These are phyloP conservation scores for Psammodynastes pulverulentus DNA, from an alignment of 2,113 vertebrate species.

Conservation along the genomic window DNA sequence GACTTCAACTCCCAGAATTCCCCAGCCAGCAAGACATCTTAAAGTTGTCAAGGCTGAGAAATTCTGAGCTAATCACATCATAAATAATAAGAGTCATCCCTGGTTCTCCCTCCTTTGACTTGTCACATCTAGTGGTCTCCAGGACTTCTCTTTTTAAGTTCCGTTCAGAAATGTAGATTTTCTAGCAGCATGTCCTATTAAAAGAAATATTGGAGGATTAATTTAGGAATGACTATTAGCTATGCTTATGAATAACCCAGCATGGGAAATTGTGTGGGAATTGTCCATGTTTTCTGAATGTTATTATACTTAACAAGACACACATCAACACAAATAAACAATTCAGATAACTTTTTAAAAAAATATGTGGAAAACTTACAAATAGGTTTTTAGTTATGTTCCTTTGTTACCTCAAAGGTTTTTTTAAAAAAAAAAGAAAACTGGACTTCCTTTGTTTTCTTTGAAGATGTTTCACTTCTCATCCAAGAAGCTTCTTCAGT, in stretches of 20 bases:
- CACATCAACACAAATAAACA: neutral
- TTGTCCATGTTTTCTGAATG: neutral
- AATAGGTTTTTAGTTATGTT: neutral
- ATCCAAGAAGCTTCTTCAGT: too few species aligned
- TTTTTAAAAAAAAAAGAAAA: too few species aligned
- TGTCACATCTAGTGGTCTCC: neutral
- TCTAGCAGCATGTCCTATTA: neutral
- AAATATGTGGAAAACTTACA: neutral
- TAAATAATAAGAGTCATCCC: conserved; percentile 50
- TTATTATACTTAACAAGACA: neutral
- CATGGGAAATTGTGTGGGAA: neutral
- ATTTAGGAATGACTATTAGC: neutral
- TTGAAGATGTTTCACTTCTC: too few species aligned
- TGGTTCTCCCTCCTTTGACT: neutral
- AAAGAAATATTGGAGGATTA: neutral
- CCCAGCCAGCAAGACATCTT: neutral
- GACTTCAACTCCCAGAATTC: neutral
- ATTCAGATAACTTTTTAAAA: neutral
- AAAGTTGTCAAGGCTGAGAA: neutral
- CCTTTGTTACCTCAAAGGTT: neutral
- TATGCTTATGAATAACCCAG: neutral
- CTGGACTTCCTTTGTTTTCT: too few species aligned
- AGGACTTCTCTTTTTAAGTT: neutral
- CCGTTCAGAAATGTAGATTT: neutral
- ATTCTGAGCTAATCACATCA: conserved; percentile 34